Base-by-base conservation (phyloP, 2,888 invertebrate species). In the Hypselothyrea guttata region DNA sequence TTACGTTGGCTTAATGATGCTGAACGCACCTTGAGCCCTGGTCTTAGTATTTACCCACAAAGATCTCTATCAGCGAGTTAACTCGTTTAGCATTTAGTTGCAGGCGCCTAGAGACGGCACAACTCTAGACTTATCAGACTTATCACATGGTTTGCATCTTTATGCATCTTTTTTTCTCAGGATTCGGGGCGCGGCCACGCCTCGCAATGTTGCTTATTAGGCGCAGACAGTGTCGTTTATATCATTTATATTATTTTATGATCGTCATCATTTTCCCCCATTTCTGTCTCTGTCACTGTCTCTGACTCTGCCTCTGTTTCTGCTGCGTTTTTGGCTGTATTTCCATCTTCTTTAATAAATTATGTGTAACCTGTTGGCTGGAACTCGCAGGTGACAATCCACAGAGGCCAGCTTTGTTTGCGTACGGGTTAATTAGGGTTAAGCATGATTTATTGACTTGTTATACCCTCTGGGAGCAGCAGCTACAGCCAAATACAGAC, bases 81-180 rank as follows among this genome's bases (percentile, higher is more conserved):
- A 87, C 87, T 87, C 85, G 86, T 85, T 87, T 87, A 84, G 81
- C 82, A 84, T 87, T 87, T 87, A 84, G 87, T 87, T 81, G 71
- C 76, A 85, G 87, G 88, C 87, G 87, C 87, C 88, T 87, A 75
- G n/a, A 62, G 67, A 18, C 11, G 49, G 7, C 13, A 16, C 35
- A 11, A 18, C 11, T 5, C 1, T 11, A 18, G 22, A 22, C 8
- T n/a, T n/a, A 22, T 5, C 42, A 33, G 13, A 37, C 37, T 81
- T 84, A 84, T 81, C 81, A 60, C 56, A 66, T 60, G 60, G 67
- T 65, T 75, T 70, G 85, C 76, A 81, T 81, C 81, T 59, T 57
- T 58, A 71, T 73, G 71, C 46, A 46, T 65, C 12, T 58, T 49
- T 74, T 58, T 54, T 74, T 74, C 74, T 75, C 75, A 71, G 73